Base-by-base conservation (phyloP, 2,113 vertebrate species). In the Polyodon spathula region DNA sequence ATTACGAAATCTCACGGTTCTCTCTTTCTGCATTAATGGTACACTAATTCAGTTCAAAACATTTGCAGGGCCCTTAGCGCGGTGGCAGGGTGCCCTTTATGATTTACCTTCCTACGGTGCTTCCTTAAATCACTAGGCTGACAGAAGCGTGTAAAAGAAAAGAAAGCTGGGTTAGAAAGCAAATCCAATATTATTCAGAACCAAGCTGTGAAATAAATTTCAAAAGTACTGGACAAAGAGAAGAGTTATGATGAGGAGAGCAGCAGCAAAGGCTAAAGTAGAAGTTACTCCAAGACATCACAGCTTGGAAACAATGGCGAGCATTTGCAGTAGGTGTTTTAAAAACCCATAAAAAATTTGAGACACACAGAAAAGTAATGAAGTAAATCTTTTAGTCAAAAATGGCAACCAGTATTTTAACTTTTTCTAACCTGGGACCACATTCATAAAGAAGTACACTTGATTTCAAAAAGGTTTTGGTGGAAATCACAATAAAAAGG, bases 41-140 rank as follows among this genome's bases (percentile, higher is more conserved):
- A 27, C 27, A 27, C 27, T 27, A 27, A 27, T 27, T 27, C 27
- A 27, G 27, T 27, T 27, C 2, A 27, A 27, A 27, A 27, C 27
- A 27, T 2, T 3, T 27, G 27, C 27, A 3, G n/a, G n/a, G n/a
- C n/a, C n/a, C n/a, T n/a, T n/a, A n/a, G n/a, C n/a, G n/a, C n/a
- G n/a, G n/a, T n/a, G n/a, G 27, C 27, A 59, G 10, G 17, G 57
- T 59, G 37, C 8, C 38, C 5, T 15, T 50, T 50, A 61, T 52
- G 8, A 52, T 76, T 85, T 97, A 97, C 94, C 96, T 98, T 97
- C 92, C 94, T 94, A 86, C 91, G 94, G 65, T 93, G 93, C 73
- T 97, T 98, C 88, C 96, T 92, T 92, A 97, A 92, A 84, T 98
- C 93, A 72, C 95, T 94, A 93, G 96, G 96, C 95, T 98, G 95